These are phyloP conservation scores for Drosophila mettleri DNA, from an alignment of 2,888 invertebrate genomes.

Conservation along the genomic window DNA sequence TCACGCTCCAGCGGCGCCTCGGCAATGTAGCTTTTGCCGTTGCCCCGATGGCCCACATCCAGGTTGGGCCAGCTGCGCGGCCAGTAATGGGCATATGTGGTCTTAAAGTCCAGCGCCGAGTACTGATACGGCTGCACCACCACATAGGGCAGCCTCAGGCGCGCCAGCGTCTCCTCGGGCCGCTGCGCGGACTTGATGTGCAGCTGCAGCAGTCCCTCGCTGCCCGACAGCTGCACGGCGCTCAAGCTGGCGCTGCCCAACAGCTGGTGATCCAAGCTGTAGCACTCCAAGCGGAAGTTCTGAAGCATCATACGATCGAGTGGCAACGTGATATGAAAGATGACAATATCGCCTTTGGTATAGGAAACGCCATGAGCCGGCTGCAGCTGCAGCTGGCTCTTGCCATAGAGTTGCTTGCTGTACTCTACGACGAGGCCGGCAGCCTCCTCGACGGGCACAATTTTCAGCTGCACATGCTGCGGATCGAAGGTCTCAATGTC, in stretches of 20 bases:
- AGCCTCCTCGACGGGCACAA: slow-evolving; percentile 68
- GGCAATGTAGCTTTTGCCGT: slow-evolving; percentile 93
- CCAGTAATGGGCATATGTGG: slow-evolving; percentile 94
- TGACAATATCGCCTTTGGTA: slow-evolving; percentile 76
- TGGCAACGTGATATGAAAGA: slow-evolving; percentile 82
- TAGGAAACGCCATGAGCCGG: slow-evolving; percentile 72
- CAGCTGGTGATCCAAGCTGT: slow-evolving; percentile 85
- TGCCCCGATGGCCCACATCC: slow-evolving; percentile 97
- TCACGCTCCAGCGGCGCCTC: slow-evolving; percentile 91
- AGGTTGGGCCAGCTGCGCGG: slow-evolving; percentile 92
- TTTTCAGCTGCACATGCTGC: slow-evolving; percentile 85
- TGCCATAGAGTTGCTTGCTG: slow-evolving; percentile 76
- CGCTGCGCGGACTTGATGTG: slow-evolving; percentile 88
- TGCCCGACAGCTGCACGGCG: slow-evolving; percentile 90
- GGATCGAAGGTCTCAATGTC: slow-evolving; percentile 86
- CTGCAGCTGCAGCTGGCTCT: slow-evolving; percentile 75
- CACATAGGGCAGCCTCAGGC: slow-evolving; percentile 88
- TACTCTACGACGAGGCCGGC: slow-evolving; percentile 76
- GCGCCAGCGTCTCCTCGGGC: slow-evolving; percentile 91
- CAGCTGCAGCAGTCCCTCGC: slow-evolving; percentile 90
- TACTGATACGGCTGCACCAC: slow-evolving; percentile 83
- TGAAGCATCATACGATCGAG: slow-evolving; percentile 55
- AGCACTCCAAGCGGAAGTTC: slow-evolving; percentile 68
- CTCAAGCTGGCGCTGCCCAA: slow-evolving; percentile 94
- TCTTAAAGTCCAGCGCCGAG: slow-evolving; percentile 89